Base-by-base conservation (phyloP, 1,140 invertebrate genomes). In the Bradynema listronoti region DNA sequence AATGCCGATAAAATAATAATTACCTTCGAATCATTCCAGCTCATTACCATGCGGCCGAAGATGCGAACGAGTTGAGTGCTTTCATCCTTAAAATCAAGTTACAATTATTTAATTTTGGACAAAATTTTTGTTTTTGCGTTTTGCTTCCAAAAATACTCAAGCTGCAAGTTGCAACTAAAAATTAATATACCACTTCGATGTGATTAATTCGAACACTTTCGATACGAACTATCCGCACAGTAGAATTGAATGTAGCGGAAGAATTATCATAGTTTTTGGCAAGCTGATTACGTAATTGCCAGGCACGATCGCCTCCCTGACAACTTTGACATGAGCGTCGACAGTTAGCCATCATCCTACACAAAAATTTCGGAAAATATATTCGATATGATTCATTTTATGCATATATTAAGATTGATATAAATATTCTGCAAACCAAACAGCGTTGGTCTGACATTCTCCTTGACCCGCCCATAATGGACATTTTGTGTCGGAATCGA, bases 301-400 rank as follows among this genome's bases (percentile, higher is more conserved):
- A 77, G 16, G 76, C 74, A 9, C 63, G 50, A 56, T 77, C 77
- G 5, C 74, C 74, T 5, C 74, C 74, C 39, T 78, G 74, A 52
- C 73, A 76, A 27, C 66, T 73, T 49, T 73, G 72, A 63, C 73
- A 76, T 0, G 72, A 76, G n/a, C 72, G 68, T 19, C 73, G 50
- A 41, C 73, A 76, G 50, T 76, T 76, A 22, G 72, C 59, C 73
- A 76, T 76, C 73, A 76, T 76, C 73, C 70, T 71, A 30, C 41
- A 54, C 14, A 41, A 27, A 33, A 34, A 62, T 9, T 11, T 9
- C 0, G 14, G 6, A 14, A 53, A 29, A 11, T 46, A 55, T 36
- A 50, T 61, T 50, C n/a, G 25, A 19, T 16, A 14, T n/a, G 9
- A 9, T 65, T 29, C 6, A 30, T n/a, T n/a, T n/a, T n/a, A n/a